A percentile compares a stretch with the other conserved stretches of the same genome.
Conservation (phyloP, 2,797 vertebrate genomes). For the Brachymystax lenok region DNA sequence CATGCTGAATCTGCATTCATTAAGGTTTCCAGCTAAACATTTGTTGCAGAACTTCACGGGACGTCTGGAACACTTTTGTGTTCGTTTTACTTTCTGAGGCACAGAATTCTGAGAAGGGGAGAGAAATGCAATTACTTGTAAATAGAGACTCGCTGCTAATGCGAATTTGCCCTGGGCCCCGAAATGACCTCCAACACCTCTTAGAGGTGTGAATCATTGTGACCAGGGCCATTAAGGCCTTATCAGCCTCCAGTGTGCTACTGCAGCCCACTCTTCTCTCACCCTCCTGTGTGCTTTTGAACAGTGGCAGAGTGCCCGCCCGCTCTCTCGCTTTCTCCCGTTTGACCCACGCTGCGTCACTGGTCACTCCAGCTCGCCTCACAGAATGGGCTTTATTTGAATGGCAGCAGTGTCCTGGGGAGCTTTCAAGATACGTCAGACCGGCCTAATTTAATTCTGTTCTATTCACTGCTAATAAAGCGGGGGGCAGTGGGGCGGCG, state of each 20-base stretch:
- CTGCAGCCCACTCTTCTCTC: too few relatives aligned
- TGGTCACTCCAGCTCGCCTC: too few relatives aligned
- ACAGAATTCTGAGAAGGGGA: slow-evolving; percentile 59
- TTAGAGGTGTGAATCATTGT: slow-evolving; percentile 27
- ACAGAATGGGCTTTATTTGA: too few relatives aligned
- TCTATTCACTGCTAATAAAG: too few relatives aligned
- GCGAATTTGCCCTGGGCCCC: slow-evolving; percentile 67
- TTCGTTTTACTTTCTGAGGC: slow-evolving; percentile 60
- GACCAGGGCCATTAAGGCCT: too few relatives aligned
- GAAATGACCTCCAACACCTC: slow-evolving; percentile 68
- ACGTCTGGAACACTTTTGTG: slow-evolving; percentile 60
- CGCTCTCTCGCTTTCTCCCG: slow-evolving; percentile 22
- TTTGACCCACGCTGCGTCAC: neutral
- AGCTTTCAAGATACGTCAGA: too few relatives aligned
- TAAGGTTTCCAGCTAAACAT: slow-evolving; percentile 45
- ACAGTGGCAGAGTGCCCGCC: too few relatives aligned
- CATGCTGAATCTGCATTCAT: neutral
- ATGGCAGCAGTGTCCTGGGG: too few relatives aligned
- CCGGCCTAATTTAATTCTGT: too few relatives aligned
- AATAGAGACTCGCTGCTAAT: slow-evolving; percentile 73
- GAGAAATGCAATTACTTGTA: slow-evolving; percentile 79
- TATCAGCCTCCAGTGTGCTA: too few relatives aligned
- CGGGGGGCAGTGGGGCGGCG: too few relatives aligned
- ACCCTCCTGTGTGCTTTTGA: too few relatives aligned
- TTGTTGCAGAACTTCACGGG: slow-evolving; percentile 43